These are phyloP conservation scores for Odontamblyopus rebecca DNA, from an alignment of 2,797 vertebrate species.

Conservation along the genomic window DNA sequence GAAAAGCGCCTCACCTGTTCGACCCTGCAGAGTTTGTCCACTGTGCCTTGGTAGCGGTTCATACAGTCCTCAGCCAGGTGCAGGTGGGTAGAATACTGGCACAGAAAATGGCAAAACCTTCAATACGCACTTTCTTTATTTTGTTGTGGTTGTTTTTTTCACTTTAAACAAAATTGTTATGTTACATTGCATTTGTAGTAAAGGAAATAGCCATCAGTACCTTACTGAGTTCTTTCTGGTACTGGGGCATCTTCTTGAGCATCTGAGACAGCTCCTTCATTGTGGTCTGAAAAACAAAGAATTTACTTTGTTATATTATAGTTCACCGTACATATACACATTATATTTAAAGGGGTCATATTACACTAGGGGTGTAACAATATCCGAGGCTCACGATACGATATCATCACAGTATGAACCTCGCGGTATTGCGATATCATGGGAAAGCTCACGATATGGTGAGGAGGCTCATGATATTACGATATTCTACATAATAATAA, in stretches of 20 bases:
- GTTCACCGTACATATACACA: too few species aligned
- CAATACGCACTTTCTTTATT: not conserved
- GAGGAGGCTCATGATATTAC: too few species aligned
- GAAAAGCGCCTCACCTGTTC: constrained; percentile 83
- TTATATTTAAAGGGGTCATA: too few species aligned
- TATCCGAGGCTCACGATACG: too few species aligned
- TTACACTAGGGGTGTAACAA: too few species aligned
- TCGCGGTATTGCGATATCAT: too few species aligned
- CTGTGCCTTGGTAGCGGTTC: constrained; percentile 96
- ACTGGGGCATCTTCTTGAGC: constrained; percentile 99
- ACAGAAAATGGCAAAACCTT: not conserved
- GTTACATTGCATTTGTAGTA: too few species aligned
- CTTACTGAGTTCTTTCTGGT: constrained; percentile 98
- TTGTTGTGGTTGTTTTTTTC: not conserved
- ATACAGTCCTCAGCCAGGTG: constrained; percentile 98
- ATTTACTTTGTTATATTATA: not conserved
- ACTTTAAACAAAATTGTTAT: not conserved
- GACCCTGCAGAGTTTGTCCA: constrained; percentile 95
- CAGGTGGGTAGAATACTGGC: constrained; percentile 94
- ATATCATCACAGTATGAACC: too few species aligned
- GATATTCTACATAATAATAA: too few species aligned
- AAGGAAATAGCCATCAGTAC: constrained; percentile 58
- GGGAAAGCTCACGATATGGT: too few species aligned
- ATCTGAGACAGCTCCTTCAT: constrained; percentile 97
- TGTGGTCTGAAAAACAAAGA: constrained; percentile 81